Percentiles rank a stretch among this genome's conserved stretches.
Evolutionary conservation across 2,113 vertebrate genomes (phyloP).

Genomic region (Beaufortia kweichowensis): DNA sequence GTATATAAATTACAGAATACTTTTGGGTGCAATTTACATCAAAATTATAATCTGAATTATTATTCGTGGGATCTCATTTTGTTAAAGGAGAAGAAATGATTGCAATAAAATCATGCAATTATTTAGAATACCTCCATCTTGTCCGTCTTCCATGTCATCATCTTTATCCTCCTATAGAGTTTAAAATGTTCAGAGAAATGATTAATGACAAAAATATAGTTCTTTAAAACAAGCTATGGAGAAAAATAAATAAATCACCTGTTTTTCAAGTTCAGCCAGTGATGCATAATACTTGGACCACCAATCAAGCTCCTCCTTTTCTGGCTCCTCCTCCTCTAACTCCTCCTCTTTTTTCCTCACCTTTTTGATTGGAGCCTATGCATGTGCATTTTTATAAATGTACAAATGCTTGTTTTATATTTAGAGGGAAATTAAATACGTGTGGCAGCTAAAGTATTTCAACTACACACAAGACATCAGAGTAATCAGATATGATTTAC

Average conservation of each 20-base stretch:
- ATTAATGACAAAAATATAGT: neutral
- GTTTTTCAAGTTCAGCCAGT: constrained; percentile 80
- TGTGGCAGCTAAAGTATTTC: too few species aligned
- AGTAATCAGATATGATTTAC: too few species aligned
- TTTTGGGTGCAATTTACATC: too few species aligned
- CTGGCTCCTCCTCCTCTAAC: constrained; percentile 84
- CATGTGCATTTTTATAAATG: neutral
- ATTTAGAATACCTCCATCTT: constrained; percentile 72
- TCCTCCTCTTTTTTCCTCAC: constrained; percentile 68
- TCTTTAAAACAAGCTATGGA: neutral
- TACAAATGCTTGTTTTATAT: neutral
- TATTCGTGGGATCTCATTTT: too few species aligned
- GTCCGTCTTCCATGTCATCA: constrained; percentile 77
- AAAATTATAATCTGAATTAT: too few species aligned
- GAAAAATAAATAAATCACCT: constrained; percentile 71
- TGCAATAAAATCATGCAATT: neutral
- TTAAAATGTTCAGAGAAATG: neutral
- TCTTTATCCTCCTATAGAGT: constrained; percentile 66
- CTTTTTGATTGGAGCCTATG: constrained; percentile 80
- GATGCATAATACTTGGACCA: constrained; percentile 95
- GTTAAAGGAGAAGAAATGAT: neutral
- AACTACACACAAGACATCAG: neutral
- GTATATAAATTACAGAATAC: too few species aligned
- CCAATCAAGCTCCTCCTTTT: constrained; percentile 91
- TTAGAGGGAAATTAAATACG: too few species aligned